Evolutionary conservation across 2,113 vertebrate species (phyloP).

Genomic region (Ploceus nigricollis): DNA sequence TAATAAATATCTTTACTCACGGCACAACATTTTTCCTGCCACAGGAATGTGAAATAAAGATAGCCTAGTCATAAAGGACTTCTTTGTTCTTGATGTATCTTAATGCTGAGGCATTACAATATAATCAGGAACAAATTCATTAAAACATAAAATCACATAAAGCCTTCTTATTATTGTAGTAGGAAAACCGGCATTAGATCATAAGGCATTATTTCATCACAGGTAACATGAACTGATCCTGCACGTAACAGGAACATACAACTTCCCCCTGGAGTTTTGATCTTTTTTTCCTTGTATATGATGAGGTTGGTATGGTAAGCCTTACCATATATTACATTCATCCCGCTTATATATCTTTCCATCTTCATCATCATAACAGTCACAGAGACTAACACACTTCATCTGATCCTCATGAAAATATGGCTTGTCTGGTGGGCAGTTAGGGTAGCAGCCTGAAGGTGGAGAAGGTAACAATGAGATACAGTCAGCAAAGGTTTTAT

Average conservation of each 20-base stretch:
- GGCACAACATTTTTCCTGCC: background rate
- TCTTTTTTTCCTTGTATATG: background rate
- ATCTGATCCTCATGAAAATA: slow-evolving; percentile 86
- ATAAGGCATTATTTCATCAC: background rate
- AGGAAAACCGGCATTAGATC: background rate
- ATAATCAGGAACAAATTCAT: background rate
- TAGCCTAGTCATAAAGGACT: background rate
- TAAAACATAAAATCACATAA: background rate
- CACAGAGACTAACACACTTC: slow-evolving; percentile 81
- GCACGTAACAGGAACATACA: background rate
- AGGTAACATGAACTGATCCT: background rate
- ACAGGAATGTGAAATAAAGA: background rate
- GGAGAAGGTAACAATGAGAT: background rate
- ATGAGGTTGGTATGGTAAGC: background rate
- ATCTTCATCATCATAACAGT: slow-evolving; percentile 70
- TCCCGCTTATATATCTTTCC: slow-evolving; percentile 66
- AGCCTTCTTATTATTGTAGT: background rate
- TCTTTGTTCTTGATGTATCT: background rate
- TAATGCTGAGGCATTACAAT: background rate
- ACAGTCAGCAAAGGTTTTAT: background rate
- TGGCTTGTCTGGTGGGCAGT: slow-evolving; percentile 79
- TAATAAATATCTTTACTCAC: background rate
- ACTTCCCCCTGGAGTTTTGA: background rate
- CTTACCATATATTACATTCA: slow-evolving; percentile 84
- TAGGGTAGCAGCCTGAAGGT: slow-evolving; percentile 86